Conservation (phyloP, 1,140 invertebrate species). For the Drosophila punjabiensis region DNA sequence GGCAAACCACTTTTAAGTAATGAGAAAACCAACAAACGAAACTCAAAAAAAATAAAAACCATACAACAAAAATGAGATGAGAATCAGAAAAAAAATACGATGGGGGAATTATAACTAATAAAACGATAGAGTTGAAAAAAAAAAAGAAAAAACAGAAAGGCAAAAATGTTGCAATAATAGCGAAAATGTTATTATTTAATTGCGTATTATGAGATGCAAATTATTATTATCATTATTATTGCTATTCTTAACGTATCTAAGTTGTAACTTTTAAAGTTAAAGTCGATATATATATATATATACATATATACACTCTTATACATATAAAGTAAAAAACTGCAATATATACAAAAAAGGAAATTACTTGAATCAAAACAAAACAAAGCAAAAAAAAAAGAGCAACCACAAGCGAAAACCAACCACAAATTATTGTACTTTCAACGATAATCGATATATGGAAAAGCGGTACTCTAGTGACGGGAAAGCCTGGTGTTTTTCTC, state of each 20-base stretch:
- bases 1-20: constrained; percentile 69
- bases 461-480: background rate
- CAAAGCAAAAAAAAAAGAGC: background rate
- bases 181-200: constrained; percentile 82
- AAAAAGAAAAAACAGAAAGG: constrained; percentile 1
- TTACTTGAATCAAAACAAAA: constrained; percentile 72
- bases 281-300: constrained; percentile 60
- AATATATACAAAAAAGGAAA: constrained; percentile 81
- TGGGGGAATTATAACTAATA: constrained; percentile 33
- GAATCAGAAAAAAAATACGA: constrained; percentile 35
- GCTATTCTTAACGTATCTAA: constrained; percentile 73
- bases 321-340: constrained; percentile 68
- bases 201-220: constrained; percentile 77
- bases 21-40: constrained; percentile 63
- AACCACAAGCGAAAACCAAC: constrained; percentile 28
- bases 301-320: constrained; percentile 53
- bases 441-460: constrained; percentile 34
- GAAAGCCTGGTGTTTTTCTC: constrained; percentile 16
- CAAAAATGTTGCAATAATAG: constrained; percentile 77
- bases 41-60: constrained; percentile 26
- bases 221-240: constrained; percentile 75
- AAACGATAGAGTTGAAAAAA: constrained; percentile 41
- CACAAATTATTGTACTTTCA: constrained; percentile 46
- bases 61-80: constrained; percentile 1
- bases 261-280: constrained; percentile 82